Base-by-base conservation (phyloP, 2,797 vertebrate species). In the Perdix hodgsoniae region DNA sequence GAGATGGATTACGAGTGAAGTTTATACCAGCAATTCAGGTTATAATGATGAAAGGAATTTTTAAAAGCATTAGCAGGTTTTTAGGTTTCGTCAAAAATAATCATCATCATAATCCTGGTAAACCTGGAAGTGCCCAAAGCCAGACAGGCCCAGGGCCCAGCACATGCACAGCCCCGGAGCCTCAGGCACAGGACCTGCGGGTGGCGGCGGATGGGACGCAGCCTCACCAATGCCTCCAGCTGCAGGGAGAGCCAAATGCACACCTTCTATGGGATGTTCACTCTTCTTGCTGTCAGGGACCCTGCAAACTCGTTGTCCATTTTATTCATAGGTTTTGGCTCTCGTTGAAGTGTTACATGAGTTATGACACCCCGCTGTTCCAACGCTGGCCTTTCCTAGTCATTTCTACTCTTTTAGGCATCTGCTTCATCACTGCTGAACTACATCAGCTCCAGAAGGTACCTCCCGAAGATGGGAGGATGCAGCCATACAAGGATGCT, bases 401-500 rank as follows among this genome's bases (percentile, higher is more conserved):
- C 27, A 66, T 85, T 72, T 73, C 47, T 49, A 73, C 44, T 31
- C 76, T 78, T 56, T 29, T 1, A 64, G 54, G 80, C 83, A 92
- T 82, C 61, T 71, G 45, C 71, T 86, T 76, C 87, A 88, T 90
- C 80, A 49, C 71, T 21, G 2, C 15, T 82, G 96, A 88, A 93
- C 89, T 79, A 73, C 92, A 91, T 79, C 87, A 69, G 77, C 59
- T 84, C 47, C 67, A 59, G 52, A 83, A 92, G 3, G 9, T 29
- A 93, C 83, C 78, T 93, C 91, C 87, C 86, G 18, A 82, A 49
- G 69, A 94, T 40, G 64, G 29, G 70, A 93, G 47, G 88, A 90
- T 65, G 74, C 74, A 90, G 83, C 94, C 93, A 88, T 94, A 93
- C 71, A 95, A 95, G 95, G 92, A 95, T 7, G 65, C 60, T 83